Evolutionary conservation across 2,888 invertebrate species (phyloP), one percentile per base, ranked within the genome.

Genomic region (Hydrotaea diabolus): DNA sequence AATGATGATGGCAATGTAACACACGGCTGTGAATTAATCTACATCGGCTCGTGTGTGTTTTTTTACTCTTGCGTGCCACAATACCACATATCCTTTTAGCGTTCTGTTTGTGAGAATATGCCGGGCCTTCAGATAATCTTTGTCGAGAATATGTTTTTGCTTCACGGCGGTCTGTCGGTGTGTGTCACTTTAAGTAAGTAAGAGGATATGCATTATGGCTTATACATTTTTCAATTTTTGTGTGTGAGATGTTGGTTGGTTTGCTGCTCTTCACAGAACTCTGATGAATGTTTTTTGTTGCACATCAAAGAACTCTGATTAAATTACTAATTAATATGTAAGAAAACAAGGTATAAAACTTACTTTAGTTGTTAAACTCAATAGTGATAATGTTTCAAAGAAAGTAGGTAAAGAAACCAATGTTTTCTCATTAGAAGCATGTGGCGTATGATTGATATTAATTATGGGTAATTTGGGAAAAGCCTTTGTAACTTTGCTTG

Each of bases 21-120:
- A 31, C 31, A 31, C n/a, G n/a, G 62, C 71, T 76, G 49, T 75
- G 79, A 83, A 72, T 79, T 75, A 79, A 79, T 79, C 15, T 43
- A 11, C 43, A 43, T 43, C 43, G 75, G 11, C 43, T 43, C 43
- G 64, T 78, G 78, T 59, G 13, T 75, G 78, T 72, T 62, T 75
- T 83, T 83, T 83, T 64, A 55, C 11, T n/a, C n/a, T n/a, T n/a
- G n/a, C n/a, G n/a, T 79, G 72, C 79, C 83, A 83, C 72, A 83
- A 83, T 71, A 79, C 79, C 82, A 57, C 57, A 57, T 43, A 39
- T 36, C 57, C 49, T 55, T 39, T 59, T 19, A 2, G 17, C 5
- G 57, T 49, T 49, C 49, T n/a, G n/a, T n/a, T 49, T 49, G 49
- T 49, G 49, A 3, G 49, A 49, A 7, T 5, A n/a, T 15, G 39